These are phyloP conservation scores for Pinctada fucata DNA, from an alignment of 2,888 invertebrate genomes.

Conservation along the genomic window DNA sequence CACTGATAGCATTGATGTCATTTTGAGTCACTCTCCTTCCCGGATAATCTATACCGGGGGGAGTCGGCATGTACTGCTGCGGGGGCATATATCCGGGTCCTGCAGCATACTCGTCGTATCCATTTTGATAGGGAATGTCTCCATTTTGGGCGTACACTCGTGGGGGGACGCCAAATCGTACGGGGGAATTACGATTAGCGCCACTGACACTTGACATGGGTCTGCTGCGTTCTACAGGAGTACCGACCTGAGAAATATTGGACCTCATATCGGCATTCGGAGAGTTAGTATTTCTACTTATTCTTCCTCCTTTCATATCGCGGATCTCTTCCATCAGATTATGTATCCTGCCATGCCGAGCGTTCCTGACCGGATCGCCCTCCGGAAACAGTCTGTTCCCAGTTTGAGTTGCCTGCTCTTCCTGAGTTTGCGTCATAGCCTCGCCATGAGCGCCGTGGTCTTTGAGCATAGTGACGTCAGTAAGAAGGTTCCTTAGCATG, in stretches of 20 bases:
- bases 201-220: conserved; percentile 46
- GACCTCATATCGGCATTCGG: conserved; percentile 46
- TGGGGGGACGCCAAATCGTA: conserved; percentile 52
- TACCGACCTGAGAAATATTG: conserved; percentile 44
- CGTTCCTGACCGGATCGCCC: conserved; percentile 58
- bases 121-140: conserved; percentile 34
- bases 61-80: conserved; percentile 42
- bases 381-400: conserved; percentile 63
- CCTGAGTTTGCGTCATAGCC: conserved; percentile 61
- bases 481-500: conserved; percentile 57
- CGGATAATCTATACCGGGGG: conserved; percentile 29
- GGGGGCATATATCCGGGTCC: conserved; percentile 21
- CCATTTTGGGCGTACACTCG: conserved; percentile 43
- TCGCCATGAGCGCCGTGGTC: conserved; percentile 60
- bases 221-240: conserved; percentile 48
- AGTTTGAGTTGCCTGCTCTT: conserved; percentile 68
- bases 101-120: conserved; percentile 13
- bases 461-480: conserved; percentile 60
- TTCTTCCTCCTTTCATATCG: conserved; percentile 50
- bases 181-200: conserved; percentile 55
- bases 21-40: conserved; percentile 63
- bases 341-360: conserved; percentile 61
- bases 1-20: conserved; percentile 63
- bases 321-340: conserved; percentile 64
- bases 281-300: conserved; percentile 44